Evolutionary conservation across 2,888 invertebrate genomes (phyloP), one percentile per base, ranked within the genome.

Genomic region (Boloria selene): DNA sequence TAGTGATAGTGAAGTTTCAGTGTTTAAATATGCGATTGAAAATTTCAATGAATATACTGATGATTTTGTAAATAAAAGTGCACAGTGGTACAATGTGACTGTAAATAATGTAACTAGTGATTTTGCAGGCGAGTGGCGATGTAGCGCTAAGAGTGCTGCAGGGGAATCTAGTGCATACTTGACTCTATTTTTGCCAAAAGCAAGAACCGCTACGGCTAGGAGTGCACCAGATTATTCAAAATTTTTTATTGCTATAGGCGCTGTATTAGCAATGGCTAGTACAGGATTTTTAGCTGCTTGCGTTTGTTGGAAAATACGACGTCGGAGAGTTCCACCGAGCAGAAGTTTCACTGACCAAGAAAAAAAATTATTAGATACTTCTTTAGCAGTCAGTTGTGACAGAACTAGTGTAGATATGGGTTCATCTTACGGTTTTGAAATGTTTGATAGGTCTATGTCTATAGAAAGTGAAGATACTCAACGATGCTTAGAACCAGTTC

Each of bases 321-420:
- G 96, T 77, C 94, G 95, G 54, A 96, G 96, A 83, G 94, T 96
- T 1, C 92, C 93, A 6, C 89, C 93, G 0, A 93, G 93, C 66
- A 92, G 93, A 73, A 97, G 96, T 81, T 96, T 96, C 80, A 96
- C 96, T 56, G 97, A 97, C 78, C 97, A 97, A 88, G 97, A 97
- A 80, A 97, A 97, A 85, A 96, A 97, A 79, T 90, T 97, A 65
- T 90, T 97, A 70, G 97, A 97, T 75, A 94, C 96, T 17, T 97
- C 97, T 86, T 61, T 94, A 89, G 84, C 91, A 50, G 84, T 89
- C 64, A 95, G 95, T 77, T 94, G 94, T 75, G 94, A 94, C 73
- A 93, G 94, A 72, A 93, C 95, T 44, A 95, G 95, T 77, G 93
- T 94, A 47, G 95, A 94, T 65, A 85, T 94, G 80, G 94, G 81